Conservation (phyloP, 2,797 vertebrate species). For the Vultur gryphus region DNA sequence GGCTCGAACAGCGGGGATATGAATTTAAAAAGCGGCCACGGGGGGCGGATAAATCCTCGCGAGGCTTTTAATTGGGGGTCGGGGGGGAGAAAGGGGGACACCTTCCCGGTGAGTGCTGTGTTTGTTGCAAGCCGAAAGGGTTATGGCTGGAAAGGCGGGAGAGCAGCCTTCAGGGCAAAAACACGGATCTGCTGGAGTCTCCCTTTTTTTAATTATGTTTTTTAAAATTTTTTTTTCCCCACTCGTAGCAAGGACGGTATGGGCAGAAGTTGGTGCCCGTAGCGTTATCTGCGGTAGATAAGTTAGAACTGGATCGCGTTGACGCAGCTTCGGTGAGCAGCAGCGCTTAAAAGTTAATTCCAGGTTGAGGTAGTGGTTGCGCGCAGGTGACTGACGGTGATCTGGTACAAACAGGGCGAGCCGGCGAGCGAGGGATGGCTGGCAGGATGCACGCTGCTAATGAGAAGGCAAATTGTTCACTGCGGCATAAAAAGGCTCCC, state of each 20-base stretch:
- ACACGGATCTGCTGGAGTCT: background rate
- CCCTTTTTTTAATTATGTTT: rapidly evolving
- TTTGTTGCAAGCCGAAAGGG: background rate
- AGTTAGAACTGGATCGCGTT: background rate
- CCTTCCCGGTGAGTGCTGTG: background rate
- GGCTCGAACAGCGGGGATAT: background rate
- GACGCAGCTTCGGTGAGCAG: background rate
- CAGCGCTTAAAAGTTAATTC: background rate
- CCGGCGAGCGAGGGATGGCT: background rate
- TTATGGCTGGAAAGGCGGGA: background rate
- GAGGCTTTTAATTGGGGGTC: too few relatives aligned
- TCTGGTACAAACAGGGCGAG: rapidly evolving
- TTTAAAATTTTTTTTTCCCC: background rate
- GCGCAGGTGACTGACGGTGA: rapidly evolving
- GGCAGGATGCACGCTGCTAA: background rate
- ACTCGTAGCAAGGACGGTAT: rapidly evolving
- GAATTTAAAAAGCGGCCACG: background rate
- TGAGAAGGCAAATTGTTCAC: background rate
- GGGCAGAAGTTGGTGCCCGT: background rate
- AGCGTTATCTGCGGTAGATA: background rate
- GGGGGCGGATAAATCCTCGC: too few relatives aligned
- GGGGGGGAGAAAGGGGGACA: too few relatives aligned
- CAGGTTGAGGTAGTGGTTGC: background rate
- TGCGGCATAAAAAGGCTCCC: background rate
- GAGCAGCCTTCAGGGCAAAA: background rate